Base-by-base conservation (phyloP, 2,113 vertebrate genomes). In the Salvelinus alpinus region DNA sequence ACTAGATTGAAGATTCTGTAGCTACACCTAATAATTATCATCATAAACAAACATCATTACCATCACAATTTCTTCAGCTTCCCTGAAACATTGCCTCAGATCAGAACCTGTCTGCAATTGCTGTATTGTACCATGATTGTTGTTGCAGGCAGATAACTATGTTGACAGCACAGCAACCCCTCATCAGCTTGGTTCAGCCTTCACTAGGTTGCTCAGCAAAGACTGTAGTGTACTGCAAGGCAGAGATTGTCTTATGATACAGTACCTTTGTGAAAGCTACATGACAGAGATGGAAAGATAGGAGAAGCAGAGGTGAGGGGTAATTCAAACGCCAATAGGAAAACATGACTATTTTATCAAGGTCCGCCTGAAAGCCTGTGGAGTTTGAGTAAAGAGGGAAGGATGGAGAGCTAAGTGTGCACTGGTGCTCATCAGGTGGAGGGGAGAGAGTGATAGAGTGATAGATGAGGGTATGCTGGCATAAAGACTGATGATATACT, bases 321-420 rank as follows among this genome's bases (percentile, higher is more conserved):
- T 5, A 44, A 74, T 74, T 47, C 78, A 81, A 66, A 77, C 14
- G 3, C 44, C 29, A 68, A 75, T 77, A 70, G 9, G 51, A 70
- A 71, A 75, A 80, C 64, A 31, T 24, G 70, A 47, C 54, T 74
- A 24, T 25, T 24, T 48, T 34, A 73, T 69, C 14, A 57, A 69
- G 5, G 25, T n/a, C 25, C 69, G 65, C 64, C 25, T 25, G 25
- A 25, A 25, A 71, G 70, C 69, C 18, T 77, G 25, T 20, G 25
- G 70, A 2, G 13, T 20, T 57, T 48, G 1, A 72, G 31, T 64
- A 72, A n/a, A 72, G 65, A 68, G 25, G 73, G 34, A 73, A 73
- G 14, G 64, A 83, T 79, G 72, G 20, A 64, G 72, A 1, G 69
- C 72, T 78, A 62, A 71, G 16, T 0, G 9, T 57, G 13, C 27